These are phyloP conservation scores for Ceyx melanurus DNA, from an alignment of 2,113 vertebrate genomes.

Conservation along the genomic window DNA sequence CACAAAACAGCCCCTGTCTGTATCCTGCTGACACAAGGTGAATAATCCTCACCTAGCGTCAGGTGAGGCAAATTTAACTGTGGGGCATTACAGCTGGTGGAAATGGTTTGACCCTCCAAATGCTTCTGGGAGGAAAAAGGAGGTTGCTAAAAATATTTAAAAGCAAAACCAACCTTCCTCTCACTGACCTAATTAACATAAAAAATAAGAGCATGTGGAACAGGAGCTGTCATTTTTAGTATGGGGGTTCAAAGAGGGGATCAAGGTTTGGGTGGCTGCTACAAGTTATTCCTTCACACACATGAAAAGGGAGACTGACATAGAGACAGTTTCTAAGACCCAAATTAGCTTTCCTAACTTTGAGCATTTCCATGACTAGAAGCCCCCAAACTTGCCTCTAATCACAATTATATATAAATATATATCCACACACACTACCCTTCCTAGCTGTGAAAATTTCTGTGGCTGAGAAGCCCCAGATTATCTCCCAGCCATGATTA, in stretches of 20 bases:
- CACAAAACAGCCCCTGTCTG: neutral
- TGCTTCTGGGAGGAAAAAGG: neutral
- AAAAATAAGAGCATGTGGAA: neutral
- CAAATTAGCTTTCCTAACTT: neutral
- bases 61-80: neutral
- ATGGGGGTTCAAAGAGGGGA: neutral
- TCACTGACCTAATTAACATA: neutral
- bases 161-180: neutral
- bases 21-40: neutral
- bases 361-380: neutral
- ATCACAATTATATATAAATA: neutral
- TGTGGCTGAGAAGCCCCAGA: fast-evolving
- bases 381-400: neutral
- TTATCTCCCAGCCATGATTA: neutral
- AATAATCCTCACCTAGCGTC: neutral
- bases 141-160: neutral
- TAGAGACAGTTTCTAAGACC: neutral
- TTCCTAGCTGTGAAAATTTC: neutral
- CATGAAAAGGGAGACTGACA: neutral
- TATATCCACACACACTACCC: neutral
- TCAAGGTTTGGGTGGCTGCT: neutral
- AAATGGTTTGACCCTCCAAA: neutral
- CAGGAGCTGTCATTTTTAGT: neutral
- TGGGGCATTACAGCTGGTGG: neutral
- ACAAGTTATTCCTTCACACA: neutral